Base-by-base conservation (phyloP, 1,140 invertebrate genomes). In the Chironomus striatipennis region DNA sequence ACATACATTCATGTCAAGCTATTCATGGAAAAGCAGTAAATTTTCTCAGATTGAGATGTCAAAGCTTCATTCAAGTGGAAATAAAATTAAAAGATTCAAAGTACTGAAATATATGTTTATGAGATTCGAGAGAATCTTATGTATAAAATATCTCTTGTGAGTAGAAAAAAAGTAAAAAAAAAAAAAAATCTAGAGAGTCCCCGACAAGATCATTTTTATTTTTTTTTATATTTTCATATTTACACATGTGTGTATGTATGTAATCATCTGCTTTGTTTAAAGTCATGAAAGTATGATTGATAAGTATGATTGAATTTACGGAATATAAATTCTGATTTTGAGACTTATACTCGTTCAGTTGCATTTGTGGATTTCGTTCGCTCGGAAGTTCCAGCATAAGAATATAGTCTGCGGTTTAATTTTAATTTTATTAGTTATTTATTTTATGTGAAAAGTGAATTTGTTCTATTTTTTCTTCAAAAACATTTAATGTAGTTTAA, bases 311-410 rank as follows among this genome's bases (percentile, higher is more conserved):
- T 34, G 24, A 34, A 34, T 34, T 34, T 34, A 34, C 9, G 12
- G 47, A 57, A 70, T 70, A 70, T 70, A 70, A 70, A 70, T 70
- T 70, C 65, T 70, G 65, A 18, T 20, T 70, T 70, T 20, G 20
- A 70, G 65, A 20, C 20, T 70, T 21, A 17, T 18, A 10, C 17
- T 21, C 17, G 18, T 7, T 70, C 65, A 70, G 65, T 70, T 70
- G 65, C 65, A 70, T 70, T 70, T 21, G 17, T 70, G 65, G 18
- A 70, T 70, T 70, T 21, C 8, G 18, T 70, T 21, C 18, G 65
- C n/a, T 7, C 17, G 20, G 65, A 70, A 34, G 24, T 34, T 34
- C 24, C 24, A 34, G 24, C 47, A 57, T n/a, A 57, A 12, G 15
- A 57, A 57, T 2, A 57, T 12, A 15, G n/a, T 57, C 43, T 34